phyloP scores from a whole-genome alignment of 2,113 vertebrate genomes.

The Clinocottus analis region DNA sequence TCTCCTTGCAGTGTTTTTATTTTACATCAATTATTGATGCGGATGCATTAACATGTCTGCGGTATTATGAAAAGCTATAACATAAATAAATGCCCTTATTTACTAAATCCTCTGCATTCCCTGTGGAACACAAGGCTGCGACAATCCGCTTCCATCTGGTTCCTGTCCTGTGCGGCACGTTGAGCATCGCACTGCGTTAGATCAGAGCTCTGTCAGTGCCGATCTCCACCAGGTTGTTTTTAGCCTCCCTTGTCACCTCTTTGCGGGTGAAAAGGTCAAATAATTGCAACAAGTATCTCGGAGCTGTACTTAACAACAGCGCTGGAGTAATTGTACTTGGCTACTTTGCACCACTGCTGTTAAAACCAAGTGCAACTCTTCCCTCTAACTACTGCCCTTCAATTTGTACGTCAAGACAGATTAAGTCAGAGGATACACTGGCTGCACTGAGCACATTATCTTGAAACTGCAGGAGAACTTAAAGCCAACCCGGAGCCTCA shows the following conservation, averaged over 20 bases:
- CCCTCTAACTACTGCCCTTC: neutral
- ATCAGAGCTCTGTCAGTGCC: neutral
- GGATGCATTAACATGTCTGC: neutral
- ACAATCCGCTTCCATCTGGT: neutral
- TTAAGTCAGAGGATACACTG: constrained; percentile 51
- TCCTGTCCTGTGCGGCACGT: neutral
- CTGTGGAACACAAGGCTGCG: neutral
- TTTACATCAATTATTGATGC: neutral
- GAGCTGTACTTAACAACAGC: neutral
- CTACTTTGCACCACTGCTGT: constrained; percentile 21
- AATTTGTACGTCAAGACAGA: constrained; percentile 39
- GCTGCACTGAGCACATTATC: constrained; percentile 35
- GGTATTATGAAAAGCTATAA: neutral
- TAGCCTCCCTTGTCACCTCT: too few species aligned
- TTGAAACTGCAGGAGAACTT: constrained; percentile 37
- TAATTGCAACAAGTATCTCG: neutral
- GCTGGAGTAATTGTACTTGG: constrained; percentile 16
- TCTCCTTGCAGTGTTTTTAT: neutral
- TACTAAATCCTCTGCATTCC: too few species aligned
- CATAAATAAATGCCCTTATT: too few species aligned
- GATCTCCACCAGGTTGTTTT: neutral
- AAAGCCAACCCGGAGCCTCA: constrained; percentile 5
- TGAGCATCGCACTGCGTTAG: neutral
- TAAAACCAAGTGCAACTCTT: neutral
- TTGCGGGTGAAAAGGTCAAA: neutral